Base-by-base conservation (phyloP, 2,113 vertebrate species). In the Serilophus lunatus region DNA sequence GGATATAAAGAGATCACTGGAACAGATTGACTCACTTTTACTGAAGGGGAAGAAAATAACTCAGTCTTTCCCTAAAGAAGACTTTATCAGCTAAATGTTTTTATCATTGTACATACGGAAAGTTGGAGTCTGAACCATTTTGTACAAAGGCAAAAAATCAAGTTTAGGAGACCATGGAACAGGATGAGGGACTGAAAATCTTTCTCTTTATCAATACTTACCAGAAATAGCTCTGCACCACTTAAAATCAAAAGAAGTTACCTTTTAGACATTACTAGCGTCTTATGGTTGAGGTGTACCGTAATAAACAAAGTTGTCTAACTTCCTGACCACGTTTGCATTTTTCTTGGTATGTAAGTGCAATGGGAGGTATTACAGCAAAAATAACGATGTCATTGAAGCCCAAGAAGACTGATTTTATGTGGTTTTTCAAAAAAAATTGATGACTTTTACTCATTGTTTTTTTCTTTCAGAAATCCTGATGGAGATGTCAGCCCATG, bases 401-500 rank as follows among this genome's bases (percentile, higher is more conserved):
- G 23, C 26, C 75, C 61, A 68, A 6, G 60, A 79, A 49, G 14
- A n/a, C 68, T n/a, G 36, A n/a, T 16, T 63, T 74, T 60, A 35
- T 31, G 13, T 71, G 49, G 2, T 5, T 81, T 93, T 60, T 45
- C 3, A 35, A 33, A 87, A 45, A 74, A 29, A 47, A 31, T 4
- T 20, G 7, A 60, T 57, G 7, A 24, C 12, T 80, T 72, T 91
- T 12, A 19, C 50, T 90, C 26, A 18, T 35, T 75, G 0, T 44
- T 84, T 96, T 95, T 44, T 77, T 47, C 87, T 95, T 79, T 81
- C 97, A 99, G 99, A 95, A 99, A 99, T 86, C 99, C 99, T 3
- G 99, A 99, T 61, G 99, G 99, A 51, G 99, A 99, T 17, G 99
- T 99, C 83, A 99, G 99, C 95, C 99, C 99, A 0, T 99, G 99